These are phyloP conservation scores for Pemphigus obesinymphae DNA, from an alignment of 1,140 invertebrate genomes.

Conservation along the genomic window DNA sequence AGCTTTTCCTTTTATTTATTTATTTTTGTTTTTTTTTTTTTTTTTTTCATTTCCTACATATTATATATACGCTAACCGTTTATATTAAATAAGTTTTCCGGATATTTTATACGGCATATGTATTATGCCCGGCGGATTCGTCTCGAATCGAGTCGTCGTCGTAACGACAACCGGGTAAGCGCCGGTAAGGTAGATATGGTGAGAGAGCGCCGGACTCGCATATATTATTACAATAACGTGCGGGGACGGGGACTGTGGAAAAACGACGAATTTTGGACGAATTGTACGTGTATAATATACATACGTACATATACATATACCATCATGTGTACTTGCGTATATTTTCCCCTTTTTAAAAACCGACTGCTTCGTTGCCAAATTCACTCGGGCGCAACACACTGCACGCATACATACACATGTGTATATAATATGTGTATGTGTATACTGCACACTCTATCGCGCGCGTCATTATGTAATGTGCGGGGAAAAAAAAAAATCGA, in stretches of 20 bases:
- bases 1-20: constrained; percentile 50
- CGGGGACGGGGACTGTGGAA: neutral
- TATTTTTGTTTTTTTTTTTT: neutral
- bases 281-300: neutral
- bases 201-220: no score
- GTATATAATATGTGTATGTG: neutral
- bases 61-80: constrained; percentile 21
- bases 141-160: no score
- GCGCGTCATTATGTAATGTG: constrained; percentile 39
- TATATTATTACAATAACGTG: neutral
- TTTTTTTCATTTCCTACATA: neutral
- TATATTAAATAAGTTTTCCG: constrained; percentile 24
- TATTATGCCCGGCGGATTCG: neutral
- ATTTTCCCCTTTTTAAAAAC: constrained; percentile 41
- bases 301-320: no score
- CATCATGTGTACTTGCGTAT: no score
- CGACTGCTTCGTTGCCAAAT: constrained; percentile 24
- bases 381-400: neutral
- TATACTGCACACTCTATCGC: neutral
- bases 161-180: no score
- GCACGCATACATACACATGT: neutral
- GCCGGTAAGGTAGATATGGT: no score
- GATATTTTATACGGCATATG: neutral
- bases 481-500: constrained; percentile 35
- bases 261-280: neutral